Evolutionary conservation across 92 coral and sea anemone genomes (phyloP), one percentile per base, ranked within the genome.

Genomic region (Umimayanthus kanabou): DNA sequence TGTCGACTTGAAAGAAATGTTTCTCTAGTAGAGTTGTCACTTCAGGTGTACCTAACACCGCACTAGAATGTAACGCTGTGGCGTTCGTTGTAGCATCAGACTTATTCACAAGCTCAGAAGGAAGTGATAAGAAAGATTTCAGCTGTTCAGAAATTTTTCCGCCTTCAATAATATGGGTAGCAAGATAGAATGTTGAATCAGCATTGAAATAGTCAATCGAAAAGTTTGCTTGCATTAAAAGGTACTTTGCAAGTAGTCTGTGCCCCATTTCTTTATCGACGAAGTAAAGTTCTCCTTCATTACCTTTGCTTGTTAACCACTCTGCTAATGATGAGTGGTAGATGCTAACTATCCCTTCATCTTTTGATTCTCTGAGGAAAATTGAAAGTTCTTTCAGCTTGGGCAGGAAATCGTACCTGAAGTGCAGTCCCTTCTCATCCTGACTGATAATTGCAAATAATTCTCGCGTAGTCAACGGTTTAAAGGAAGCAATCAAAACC

Each of bases 291-390:
- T 73, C 85, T 28, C 91, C 93, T 65, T 84, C 81, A 75, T 88
- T 91, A 10, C 28, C 77, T 9, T 91, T 90, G 78, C 89, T 91
- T 15, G 93, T 91, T 9, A 91, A 72, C 93, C 93, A 91, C n/a
- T 91, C 91, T 18, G 91, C 73, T 53, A 91, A 53, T 5, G 93
- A 91, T 2, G 89, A 25, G 25, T 91, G 93, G 23, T 91, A 85
- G 76, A 91, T 79, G 37, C 82, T 72, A 78, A 91, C 73, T 30
- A 26, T 84, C 9, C 80, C 91, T 3, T 76, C 82, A 18, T 49
- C 85, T 72, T 85, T 81, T 65, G 90, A 90, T 76, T 91, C 88
- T 85, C 91, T 87, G 66, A 91, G 76, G 58, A 91, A 88, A 67
- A 91, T 64, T 6, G 93, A 91, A 0, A 88, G 75, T 39, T 84